A percentile compares a stretch with the other conserved stretches of the same genome.
Conservation (phyloP, 2,888 invertebrate genomes). For the Thelaira solivaga region DNA sequence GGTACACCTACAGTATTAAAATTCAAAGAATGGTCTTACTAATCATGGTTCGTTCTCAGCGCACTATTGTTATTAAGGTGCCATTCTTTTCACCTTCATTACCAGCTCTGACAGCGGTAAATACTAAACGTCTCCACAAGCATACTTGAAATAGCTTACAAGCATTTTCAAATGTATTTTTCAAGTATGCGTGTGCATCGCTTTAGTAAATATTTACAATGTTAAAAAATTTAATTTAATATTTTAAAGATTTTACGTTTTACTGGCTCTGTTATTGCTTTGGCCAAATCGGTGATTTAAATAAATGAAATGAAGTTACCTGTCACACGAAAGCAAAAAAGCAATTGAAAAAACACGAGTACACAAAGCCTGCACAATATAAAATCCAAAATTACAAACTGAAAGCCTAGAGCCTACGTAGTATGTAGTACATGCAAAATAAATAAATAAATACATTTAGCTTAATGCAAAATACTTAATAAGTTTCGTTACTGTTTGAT, state of each 20-base stretch:
- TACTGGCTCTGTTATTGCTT: conserved; percentile 60
- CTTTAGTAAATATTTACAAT: neutral
- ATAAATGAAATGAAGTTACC: neutral
- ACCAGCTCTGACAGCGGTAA: conserved; percentile 68
- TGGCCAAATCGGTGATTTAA: conserved; percentile 51
- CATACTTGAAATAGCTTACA: neutral
- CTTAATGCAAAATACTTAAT: no score
- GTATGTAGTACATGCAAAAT: no score
- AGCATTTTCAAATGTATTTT: no score
- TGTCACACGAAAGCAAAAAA: no score
- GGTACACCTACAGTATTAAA: conserved; percentile 68
- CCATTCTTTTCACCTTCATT: conserved; percentile 72
- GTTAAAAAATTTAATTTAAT: no score
- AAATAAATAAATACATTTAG: no score
- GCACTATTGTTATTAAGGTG: conserved; percentile 66
- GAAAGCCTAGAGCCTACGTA: no score
- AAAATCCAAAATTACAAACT: no score
- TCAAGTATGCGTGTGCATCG: neutral
- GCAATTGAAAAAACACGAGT: no score
- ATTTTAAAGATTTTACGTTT: conserved; percentile 59
- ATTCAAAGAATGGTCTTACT: conserved; percentile 70
- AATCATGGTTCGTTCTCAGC: conserved; percentile 69
- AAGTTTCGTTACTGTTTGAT: no score
- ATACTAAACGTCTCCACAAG: neutral
- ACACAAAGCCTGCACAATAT: no score